Conservation (phyloP, 2,113 vertebrate genomes). For the Catharus minimus region DNA sequence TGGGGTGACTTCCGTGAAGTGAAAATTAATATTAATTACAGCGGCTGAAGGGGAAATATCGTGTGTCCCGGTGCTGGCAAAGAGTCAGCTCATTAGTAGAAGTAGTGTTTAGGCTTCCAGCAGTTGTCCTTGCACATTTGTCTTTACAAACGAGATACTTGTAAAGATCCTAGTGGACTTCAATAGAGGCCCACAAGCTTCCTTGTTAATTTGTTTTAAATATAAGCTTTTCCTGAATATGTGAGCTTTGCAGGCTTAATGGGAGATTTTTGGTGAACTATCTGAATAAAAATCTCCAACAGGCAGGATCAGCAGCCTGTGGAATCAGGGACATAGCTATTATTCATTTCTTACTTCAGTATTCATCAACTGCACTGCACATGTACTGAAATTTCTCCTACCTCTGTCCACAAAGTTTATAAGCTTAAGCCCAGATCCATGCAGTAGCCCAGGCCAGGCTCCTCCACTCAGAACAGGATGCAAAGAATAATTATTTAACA, state of each 20-base stretch:
- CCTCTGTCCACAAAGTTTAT: not conserved
- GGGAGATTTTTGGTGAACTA: not conserved
- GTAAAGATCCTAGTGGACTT: not conserved
- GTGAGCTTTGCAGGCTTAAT: not conserved
- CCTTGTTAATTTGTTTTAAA: not conserved
- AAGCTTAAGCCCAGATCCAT: not conserved
- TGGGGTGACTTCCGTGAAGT: not conserved
- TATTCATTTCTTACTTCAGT: not conserved
- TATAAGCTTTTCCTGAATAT: not conserved
- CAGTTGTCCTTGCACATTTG: not conserved
- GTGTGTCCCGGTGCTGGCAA: not conserved
- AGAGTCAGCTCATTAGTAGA: not conserved
- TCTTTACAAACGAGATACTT: not conserved
- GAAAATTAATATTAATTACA: not conserved
- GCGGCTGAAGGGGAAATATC: not conserved
- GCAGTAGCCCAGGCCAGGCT: not conserved
- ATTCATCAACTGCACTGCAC: not conserved
- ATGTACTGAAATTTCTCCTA: not conserved
- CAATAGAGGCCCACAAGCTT: fast-evolving
- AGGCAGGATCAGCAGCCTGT: not conserved
- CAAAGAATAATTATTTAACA: not conserved
- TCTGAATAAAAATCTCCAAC: not conserved
- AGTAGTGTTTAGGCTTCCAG: not conserved
- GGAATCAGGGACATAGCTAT: fast-evolving
- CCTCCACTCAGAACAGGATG: fast-evolving